Conservation (phyloP, 2,113 vertebrate genomes). For the Loxodonta africana region DNA sequence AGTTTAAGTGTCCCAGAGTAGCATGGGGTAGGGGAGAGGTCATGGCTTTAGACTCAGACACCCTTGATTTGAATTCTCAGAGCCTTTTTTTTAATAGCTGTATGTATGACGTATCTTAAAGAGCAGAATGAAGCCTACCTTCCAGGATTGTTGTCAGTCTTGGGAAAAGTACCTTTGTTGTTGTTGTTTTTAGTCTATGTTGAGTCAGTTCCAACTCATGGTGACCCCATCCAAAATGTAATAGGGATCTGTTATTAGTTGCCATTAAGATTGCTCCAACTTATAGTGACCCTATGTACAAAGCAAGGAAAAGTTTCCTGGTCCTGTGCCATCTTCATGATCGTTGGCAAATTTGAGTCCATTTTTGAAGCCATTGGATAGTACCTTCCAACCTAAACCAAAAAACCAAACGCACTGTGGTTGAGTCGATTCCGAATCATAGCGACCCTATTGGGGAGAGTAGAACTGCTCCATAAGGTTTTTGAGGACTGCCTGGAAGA, state of each 20-base stretch:
- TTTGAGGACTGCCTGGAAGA: no score
- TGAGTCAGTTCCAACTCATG: neutral
- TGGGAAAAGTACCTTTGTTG: neutral
- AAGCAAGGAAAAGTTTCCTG: neutral
- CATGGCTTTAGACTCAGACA: no score
- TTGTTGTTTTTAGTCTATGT: neutral
- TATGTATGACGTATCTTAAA: neutral
- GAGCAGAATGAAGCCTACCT: neutral
- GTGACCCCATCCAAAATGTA: neutral
- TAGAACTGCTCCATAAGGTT: no score
- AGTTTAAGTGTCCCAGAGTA: neutral
- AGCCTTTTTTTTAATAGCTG: neutral
- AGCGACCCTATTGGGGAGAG: no score
- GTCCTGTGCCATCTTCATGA: neutral
- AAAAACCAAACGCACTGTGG: no score
- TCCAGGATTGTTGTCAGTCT: neutral
- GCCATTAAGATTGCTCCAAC: neutral
- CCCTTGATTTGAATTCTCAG: neutral
- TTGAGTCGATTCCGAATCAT: no score
- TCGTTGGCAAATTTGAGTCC: neutral
- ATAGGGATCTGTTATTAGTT: neutral
- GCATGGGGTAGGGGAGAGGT: accelerated
- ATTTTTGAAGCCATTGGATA: neutral
- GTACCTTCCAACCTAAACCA: neutral
- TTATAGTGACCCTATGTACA: neutral